A percentile compares a stretch with the other conserved stretches of the same genome.
phyloP scores from a whole-genome alignment of 2,888 invertebrate species.

The Diarsia rubi region DNA sequence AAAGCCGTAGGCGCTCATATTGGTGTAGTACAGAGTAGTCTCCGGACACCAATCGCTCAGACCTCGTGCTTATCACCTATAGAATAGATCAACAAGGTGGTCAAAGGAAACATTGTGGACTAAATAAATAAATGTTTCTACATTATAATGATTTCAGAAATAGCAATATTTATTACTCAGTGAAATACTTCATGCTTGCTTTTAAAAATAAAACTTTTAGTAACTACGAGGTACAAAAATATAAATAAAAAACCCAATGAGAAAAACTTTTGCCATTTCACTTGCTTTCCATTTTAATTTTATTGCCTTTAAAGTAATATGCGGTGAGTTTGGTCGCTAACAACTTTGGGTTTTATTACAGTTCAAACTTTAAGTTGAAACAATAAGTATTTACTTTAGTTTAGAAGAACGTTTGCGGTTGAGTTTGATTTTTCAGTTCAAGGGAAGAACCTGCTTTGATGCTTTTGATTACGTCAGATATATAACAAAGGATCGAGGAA shows the following conservation, averaged over 20 bases:
- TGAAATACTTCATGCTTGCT: slow-evolving; percentile 29
- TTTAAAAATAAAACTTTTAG: slow-evolving; percentile 28
- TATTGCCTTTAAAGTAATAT: slow-evolving; percentile 51
- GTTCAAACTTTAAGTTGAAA: background rate
- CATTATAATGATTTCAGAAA: background rate
- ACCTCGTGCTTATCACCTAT: background rate
- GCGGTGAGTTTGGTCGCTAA: slow-evolving; percentile 23
- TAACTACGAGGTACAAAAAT: slow-evolving; percentile 21
- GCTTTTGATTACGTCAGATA: background rate
- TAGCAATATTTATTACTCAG: slow-evolving; percentile 1
- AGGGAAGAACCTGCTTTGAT: background rate
- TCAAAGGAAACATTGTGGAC: background rate
- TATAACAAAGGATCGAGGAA: too few species aligned
- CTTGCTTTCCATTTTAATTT: slow-evolving; percentile 44
- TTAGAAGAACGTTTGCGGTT: background rate
- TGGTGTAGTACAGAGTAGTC: background rate
- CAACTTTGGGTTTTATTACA: background rate
- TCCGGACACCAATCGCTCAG: background rate
- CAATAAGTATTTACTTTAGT: background rate
- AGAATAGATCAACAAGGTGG: background rate
- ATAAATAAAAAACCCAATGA: slow-evolving; percentile 31
- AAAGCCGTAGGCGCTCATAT: background rate
- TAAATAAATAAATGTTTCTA: background rate
- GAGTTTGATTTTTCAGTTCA: background rate
- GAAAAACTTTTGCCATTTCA: slow-evolving; percentile 46